Evolutionary conservation across 2,888 invertebrate genomes (phyloP), one percentile per base, ranked within the genome.

Genomic region (Strigamia crassipes): DNA sequence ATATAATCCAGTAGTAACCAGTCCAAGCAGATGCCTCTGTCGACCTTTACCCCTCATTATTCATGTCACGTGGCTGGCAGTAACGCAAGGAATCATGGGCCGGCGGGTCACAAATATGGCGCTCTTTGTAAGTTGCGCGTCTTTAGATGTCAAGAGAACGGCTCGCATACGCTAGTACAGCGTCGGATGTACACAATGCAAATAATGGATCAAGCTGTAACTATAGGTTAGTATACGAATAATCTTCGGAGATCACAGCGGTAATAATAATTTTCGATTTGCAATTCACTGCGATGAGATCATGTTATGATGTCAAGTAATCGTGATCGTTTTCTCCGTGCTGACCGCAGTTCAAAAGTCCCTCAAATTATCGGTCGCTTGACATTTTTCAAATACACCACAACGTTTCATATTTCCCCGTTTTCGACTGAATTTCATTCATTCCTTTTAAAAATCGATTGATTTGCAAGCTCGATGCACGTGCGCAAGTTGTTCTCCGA

Each of bases 1-100:
- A 51, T 51, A 46, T 46, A 31, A 51, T 46, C 42, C 80, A 80
- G 80, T 46, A 21, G 42, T 51, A 80, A 51, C 80, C 80, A 80
- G 80, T 80, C 46, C 42, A 42, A 46, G 81, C 81, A 81, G 81
- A 81, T 81, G 81, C 81, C 23, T 81, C 78, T 8, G 23, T 77
- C 27, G 81, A 81, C 81, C 81, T 81, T 78, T 81, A 73, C 78
- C 78, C 78, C 15, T 23, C 41, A 38, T 61, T 61, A 81, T 81
- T 81, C 81, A 81, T 38, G n/a, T 81, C 81, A 81, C 78, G 78
- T 81, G 73, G 12, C n/a, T 77, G 12, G 15, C 42, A 27, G n/a
- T 42, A 10, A 31, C 81, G 77, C 81, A 31, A 41, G 12, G 81
- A 73, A 81, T 81, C 46, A 46, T 78, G 81, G 81, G 81, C 21